Percentiles rank a stretch among this genome's conserved stretches.
Conservation (phyloP, 64 coral and sea anemone genomes). For the Dendronephthya gigantea region DNA sequence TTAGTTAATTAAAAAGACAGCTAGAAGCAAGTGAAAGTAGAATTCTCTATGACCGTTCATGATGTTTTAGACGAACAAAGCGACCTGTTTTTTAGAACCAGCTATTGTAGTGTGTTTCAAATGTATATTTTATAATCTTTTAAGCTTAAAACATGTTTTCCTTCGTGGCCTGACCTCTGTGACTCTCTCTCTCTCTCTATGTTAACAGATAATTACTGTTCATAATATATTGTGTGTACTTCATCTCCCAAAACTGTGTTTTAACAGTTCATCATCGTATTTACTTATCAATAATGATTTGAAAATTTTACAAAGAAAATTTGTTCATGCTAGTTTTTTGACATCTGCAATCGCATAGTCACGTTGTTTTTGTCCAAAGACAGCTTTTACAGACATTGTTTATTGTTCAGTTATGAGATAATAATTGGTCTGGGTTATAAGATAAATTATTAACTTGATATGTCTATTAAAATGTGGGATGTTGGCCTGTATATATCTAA, state of each 20-base stretch:
- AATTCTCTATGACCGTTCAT: not conserved
- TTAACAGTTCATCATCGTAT: not conserved
- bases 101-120: not conserved
- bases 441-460: not conserved
- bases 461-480: not conserved
- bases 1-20: not conserved
- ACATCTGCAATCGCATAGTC: not conserved
- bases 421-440: conserved; percentile 2
- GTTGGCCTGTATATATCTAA: not conserved
- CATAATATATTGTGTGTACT: not conserved
- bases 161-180: not conserved
- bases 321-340: too few species aligned
- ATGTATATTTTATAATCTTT: not conserved
- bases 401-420: not conserved
- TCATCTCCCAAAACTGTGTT: not conserved
- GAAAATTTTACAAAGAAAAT: too few species aligned
- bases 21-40: not conserved
- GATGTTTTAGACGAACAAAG: not conserved
- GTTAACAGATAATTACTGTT: not conserved
- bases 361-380: not conserved
- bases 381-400: not conserved
- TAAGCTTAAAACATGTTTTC: not conserved
- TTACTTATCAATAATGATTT: not conserved
- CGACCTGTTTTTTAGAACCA: not conserved
- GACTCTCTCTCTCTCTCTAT: not conserved